These are phyloP conservation scores for Ernsta delagoae DNA, from an alignment of 2,888 invertebrate species.

Conservation along the genomic window DNA sequence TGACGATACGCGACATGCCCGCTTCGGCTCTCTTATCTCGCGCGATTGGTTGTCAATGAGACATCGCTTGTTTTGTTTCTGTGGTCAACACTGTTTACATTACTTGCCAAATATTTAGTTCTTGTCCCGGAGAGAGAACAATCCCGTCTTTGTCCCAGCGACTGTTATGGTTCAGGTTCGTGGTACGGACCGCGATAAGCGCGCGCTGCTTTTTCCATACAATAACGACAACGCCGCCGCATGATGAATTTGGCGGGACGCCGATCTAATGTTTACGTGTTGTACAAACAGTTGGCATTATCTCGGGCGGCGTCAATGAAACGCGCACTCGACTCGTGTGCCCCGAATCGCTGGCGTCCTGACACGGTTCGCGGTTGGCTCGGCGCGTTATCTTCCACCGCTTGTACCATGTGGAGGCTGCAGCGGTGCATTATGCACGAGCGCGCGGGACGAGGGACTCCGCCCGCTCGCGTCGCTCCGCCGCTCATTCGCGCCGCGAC, in stretches of 20 bases:
- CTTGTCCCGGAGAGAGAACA: constrained; percentile 28
- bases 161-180: constrained; percentile 7
- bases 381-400: constrained; percentile 64
- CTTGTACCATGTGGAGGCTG: constrained; percentile 78
- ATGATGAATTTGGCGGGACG: constrained; percentile 46
- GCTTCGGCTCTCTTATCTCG: constrained; percentile 27
- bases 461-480: constrained; percentile 58
- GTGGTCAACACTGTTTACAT: constrained; percentile 17
- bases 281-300: constrained; percentile 66
- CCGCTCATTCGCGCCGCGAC: constrained; percentile 66
- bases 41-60: constrained; percentile 13
- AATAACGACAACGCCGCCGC: constrained; percentile 20
- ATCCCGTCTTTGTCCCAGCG: constrained; percentile 13
- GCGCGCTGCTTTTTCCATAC: constrained; percentile 6
- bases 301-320: constrained; percentile 71
- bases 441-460: constrained; percentile 51
- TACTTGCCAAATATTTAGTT: constrained; percentile 29
- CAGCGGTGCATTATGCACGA: constrained; percentile 74
- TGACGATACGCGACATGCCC: constrained; percentile 17
- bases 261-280: constrained; percentile 57
- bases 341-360: constrained; percentile 55
- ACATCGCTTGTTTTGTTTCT: constrained; percentile 27
- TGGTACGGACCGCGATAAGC: not conserved
- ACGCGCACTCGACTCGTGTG: constrained; percentile 58
- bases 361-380: constrained; percentile 52